phyloP scores from a whole-genome alignment of 2,113 vertebrate species.

The Parotia lawesii region DNA sequence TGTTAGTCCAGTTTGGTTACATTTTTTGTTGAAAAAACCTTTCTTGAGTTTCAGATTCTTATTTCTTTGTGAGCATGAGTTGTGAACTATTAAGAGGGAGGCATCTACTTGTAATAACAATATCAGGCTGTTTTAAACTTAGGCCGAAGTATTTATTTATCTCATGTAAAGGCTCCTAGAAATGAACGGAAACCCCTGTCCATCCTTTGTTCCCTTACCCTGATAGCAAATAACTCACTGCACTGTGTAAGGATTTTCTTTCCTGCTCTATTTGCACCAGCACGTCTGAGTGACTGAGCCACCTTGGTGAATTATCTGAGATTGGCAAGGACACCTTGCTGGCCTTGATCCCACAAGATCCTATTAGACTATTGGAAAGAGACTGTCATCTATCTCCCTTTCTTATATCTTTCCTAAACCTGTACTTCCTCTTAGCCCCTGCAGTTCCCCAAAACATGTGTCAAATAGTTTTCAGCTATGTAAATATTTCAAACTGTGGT shows the following conservation, averaged over 20 bases:
- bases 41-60: not conserved
- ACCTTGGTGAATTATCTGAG: not conserved
- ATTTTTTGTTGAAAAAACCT: not conserved
- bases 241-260: not conserved
- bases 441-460: not conserved
- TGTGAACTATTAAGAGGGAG: not conserved
- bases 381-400: not conserved
- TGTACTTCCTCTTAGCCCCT: not conserved
- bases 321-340: not conserved
- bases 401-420: not conserved
- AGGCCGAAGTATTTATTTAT: not conserved
- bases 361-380: not conserved
- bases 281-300: not conserved
- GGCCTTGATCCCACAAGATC: not conserved
- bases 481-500: not conserved
- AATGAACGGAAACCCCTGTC: not conserved
- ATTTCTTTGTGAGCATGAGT: not conserved
- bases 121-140: not conserved
- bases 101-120: not conserved
- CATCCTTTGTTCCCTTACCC: not conserved
- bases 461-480: not conserved
- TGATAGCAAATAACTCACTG: not conserved
- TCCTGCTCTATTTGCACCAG: not conserved
- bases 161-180: not conserved
- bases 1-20: not conserved